Percentiles rank a stretch among this genome's conserved stretches.
phyloP scores from a whole-genome alignment of 2,797 vertebrate species.

The Geotrypetes seraphini region DNA sequence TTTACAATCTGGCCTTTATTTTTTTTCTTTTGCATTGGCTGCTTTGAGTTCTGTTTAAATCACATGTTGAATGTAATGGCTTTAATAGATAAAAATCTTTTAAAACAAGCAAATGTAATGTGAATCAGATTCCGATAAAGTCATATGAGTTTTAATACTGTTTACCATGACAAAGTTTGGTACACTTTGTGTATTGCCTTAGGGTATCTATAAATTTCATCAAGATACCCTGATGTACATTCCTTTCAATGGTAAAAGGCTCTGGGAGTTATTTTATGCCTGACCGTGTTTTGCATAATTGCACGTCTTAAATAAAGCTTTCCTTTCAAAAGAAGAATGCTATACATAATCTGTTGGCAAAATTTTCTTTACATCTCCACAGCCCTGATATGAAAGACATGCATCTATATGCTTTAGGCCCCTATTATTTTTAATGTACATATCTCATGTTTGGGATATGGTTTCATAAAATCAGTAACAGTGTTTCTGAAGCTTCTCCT shows the following conservation, averaged over 20 bases:
- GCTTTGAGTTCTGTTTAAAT: background rate
- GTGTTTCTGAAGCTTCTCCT: too few relatives aligned
- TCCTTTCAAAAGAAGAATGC: too few relatives aligned
- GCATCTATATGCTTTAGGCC: too few relatives aligned
- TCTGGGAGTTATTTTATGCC: background rate
- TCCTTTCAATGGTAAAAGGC: background rate
- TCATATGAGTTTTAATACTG: background rate
- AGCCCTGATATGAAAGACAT: too few relatives aligned
- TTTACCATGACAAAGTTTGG: slow-evolving; percentile 5
- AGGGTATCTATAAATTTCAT: background rate
- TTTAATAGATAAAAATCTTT: slow-evolving; percentile 23
- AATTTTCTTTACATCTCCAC: too few relatives aligned
- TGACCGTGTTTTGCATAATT: accelerated
- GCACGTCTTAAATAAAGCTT: too few relatives aligned
- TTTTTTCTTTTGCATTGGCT: too few relatives aligned
- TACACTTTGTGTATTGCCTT: background rate
- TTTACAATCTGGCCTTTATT: too few relatives aligned
- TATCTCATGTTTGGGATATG: too few relatives aligned
- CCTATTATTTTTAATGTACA: too few relatives aligned
- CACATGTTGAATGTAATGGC: slow-evolving; percentile 9
- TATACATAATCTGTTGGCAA: too few relatives aligned
- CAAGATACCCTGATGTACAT: background rate
- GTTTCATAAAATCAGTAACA: too few relatives aligned
- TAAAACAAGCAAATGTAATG: slow-evolving; percentile 16
- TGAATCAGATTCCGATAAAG: background rate